Evolutionary conservation across 1,140 invertebrate species (phyloP).

Genomic region (Aradophagus sp.): DNA sequence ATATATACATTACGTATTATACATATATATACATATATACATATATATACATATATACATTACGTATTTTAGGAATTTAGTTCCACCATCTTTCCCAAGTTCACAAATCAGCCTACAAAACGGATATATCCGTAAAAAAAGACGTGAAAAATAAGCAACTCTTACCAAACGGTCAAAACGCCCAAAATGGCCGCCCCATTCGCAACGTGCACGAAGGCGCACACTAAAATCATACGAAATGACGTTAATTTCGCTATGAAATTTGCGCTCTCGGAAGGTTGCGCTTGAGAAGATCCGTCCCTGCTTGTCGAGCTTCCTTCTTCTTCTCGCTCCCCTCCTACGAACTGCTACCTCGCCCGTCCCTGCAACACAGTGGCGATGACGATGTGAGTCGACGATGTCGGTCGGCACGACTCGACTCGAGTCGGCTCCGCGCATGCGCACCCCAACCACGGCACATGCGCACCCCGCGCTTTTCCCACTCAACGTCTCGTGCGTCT

Average conservation of each 20-base stretch:
- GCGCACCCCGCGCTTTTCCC: conserved; percentile 11
- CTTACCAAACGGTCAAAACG: too few relatives aligned
- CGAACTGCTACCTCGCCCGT: conserved; percentile 2
- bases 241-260: conserved; percentile 51
- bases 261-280: conserved; percentile 46
- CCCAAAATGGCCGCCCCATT: too few relatives aligned
- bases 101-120: too few relatives aligned
- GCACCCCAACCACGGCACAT: conserved; percentile 3
- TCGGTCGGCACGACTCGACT: conserved; percentile 38
- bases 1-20: too few relatives aligned
- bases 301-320: conserved; percentile 52
- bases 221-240: conserved; percentile 28
- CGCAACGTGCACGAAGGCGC: too few relatives aligned
- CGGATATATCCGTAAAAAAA: too few relatives aligned
- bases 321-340: conserved; percentile 48
- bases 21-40: too few relatives aligned
- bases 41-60: too few relatives aligned
- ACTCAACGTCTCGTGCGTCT: conserved; percentile 22
- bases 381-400: conserved; percentile 45
- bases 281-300: conserved; percentile 40
- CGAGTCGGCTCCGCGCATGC: conserved; percentile 7
- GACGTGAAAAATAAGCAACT: too few relatives aligned
- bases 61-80: too few relatives aligned
- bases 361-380: conserved; percentile 40
- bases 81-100: too few relatives aligned